Evolutionary conservation across 2,797 vertebrate genomes (phyloP).

Genomic region (Etheostoma nigrum): DNA sequence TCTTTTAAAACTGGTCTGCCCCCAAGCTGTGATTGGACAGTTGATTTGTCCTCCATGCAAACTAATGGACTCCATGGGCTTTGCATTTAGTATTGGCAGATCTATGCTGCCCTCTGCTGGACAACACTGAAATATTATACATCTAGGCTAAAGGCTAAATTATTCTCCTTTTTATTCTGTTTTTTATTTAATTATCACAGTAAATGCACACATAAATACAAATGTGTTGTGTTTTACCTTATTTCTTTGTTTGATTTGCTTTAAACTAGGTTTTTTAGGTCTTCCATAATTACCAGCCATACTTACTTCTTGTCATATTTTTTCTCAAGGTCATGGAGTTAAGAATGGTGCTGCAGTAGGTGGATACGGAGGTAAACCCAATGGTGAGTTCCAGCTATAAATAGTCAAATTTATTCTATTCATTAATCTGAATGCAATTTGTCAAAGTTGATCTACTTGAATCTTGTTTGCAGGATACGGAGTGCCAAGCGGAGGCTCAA

Average conservation of each 20-base stretch:
- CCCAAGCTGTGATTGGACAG: background rate
- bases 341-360: constrained; percentile 54
- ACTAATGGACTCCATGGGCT: background rate
- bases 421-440: background rate
- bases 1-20: too few relatives aligned
- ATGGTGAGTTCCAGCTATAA: constrained; percentile 26
- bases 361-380: constrained; percentile 49
- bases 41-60: background rate
- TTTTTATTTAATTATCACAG: constrained; percentile 3
- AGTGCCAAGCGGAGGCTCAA: constrained; percentile 16
- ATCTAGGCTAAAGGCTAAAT: background rate
- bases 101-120: constrained; percentile 8
- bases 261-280: background rate
- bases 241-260: background rate
- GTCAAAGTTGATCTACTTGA: background rate
- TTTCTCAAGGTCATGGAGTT: constrained; percentile 53
- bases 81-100: background rate
- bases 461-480: constrained; percentile 40
- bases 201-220: background rate
- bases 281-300: background rate
- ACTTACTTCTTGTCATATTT: background rate
- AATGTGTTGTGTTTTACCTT: background rate
- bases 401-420: background rate
- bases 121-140: background rate
- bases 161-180: background rate